phyloP scores from a whole-genome alignment of 2,888 invertebrate genomes.

The Erynnis tages region DNA sequence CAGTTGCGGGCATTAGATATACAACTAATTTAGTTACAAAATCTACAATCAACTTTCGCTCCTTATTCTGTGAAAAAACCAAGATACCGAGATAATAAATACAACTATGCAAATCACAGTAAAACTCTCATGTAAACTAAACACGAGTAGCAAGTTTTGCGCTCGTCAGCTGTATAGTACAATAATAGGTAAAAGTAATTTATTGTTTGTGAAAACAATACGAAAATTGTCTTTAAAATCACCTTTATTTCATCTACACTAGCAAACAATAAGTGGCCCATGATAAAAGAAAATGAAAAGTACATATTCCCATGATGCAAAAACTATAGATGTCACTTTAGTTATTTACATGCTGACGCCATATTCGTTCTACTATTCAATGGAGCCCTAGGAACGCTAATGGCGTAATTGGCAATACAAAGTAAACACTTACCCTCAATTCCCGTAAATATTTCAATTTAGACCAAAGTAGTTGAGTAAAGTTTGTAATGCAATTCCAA shows the following conservation, averaged over 20 bases:
- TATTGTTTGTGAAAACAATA: too few species aligned
- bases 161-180: constrained; percentile 37
- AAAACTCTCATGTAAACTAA: constrained; percentile 8
- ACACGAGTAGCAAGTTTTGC: not conserved
- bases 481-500: constrained; percentile 85
- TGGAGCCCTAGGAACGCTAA: constrained; percentile 63
- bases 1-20: not conserved
- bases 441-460: constrained; percentile 81
- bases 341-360: constrained; percentile 79
- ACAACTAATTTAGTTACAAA: not conserved
- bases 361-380: constrained; percentile 70
- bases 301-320: constrained; percentile 39
- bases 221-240: too few species aligned
- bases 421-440: constrained; percentile 69
- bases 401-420: constrained; percentile 41
- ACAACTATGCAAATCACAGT: constrained; percentile 6
- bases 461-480: constrained; percentile 83
- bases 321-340: constrained; percentile 57
- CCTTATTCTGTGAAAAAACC: too few species aligned
- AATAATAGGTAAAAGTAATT: too few species aligned
- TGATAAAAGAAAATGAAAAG: too few species aligned
- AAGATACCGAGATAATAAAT: not conserved
- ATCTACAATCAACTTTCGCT: too few species aligned
- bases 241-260: too few species aligned
- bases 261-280: too few species aligned